Evolutionary conservation across 1,140 invertebrate species (phyloP).

Genomic region (Branchinecta lynchi): DNA sequence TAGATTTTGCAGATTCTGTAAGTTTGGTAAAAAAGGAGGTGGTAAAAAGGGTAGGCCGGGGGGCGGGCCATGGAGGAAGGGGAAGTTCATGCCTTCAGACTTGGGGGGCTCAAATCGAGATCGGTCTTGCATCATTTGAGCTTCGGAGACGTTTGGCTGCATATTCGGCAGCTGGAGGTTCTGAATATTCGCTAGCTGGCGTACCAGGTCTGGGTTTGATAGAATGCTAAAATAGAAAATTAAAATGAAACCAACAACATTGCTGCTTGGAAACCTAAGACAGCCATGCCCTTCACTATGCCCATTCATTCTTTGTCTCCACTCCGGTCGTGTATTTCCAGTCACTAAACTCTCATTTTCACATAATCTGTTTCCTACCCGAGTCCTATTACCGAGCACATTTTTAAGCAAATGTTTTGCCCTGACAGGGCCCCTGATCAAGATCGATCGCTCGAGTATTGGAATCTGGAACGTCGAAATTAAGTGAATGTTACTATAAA

Average conservation of each 20-base stretch:
- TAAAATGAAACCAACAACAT: neutral
- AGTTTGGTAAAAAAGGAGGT: neutral
- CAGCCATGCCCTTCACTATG: too few relatives aligned
- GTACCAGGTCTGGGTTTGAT: neutral
- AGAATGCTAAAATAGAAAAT: neutral
- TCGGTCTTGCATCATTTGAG: neutral
- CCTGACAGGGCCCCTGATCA: too few relatives aligned
- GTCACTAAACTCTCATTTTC: too few relatives aligned
- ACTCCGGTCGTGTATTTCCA: too few relatives aligned
- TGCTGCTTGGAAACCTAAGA: neutral
- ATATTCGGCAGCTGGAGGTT: neutral
- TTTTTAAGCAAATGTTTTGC: too few relatives aligned
- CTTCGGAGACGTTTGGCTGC: neutral
- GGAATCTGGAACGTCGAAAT: too few relatives aligned
- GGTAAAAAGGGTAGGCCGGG: conserved; percentile 2
- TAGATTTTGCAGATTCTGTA: neutral
- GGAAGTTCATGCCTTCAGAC: neutral
- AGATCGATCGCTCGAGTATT: too few relatives aligned
- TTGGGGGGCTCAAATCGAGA: neutral
- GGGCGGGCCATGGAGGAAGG: neutral
- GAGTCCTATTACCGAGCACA: too few relatives aligned
- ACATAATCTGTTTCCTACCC: too few relatives aligned
- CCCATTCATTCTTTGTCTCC: too few relatives aligned
- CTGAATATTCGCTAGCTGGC: neutral
- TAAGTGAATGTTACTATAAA: too few relatives aligned